phyloP scores from a whole-genome alignment of 1,140 invertebrate genomes.

The Drosophila teissieri region DNA sequence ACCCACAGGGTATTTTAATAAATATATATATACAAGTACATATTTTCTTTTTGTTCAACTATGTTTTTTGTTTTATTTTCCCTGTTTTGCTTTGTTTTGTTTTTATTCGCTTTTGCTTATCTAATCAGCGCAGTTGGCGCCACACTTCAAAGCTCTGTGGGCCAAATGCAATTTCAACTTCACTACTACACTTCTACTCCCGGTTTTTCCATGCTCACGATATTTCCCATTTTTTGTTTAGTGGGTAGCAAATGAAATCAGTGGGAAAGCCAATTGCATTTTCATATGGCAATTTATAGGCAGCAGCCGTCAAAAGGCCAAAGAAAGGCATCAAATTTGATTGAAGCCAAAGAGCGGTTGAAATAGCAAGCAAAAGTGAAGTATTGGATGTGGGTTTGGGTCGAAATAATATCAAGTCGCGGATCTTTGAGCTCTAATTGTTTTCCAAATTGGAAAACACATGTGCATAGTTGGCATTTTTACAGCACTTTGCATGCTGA shows the following conservation, averaged over 20 bases:
- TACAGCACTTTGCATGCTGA: too few species aligned
- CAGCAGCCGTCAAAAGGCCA: slow-evolving; percentile 31
- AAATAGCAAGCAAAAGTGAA: neutral
- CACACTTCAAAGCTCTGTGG: slow-evolving; percentile 59
- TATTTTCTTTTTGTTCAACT: slow-evolving; percentile 9
- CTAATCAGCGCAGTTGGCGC: slow-evolving; percentile 73
- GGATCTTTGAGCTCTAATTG: neutral
- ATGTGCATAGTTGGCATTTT: too few species aligned
- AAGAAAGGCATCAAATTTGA: slow-evolving; percentile 25
- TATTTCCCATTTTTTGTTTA: slow-evolving; percentile 2
- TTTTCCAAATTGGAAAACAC: too few species aligned
- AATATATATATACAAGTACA: slow-evolving; percentile 6
- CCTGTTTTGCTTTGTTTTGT: neutral
- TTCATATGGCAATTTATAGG: slow-evolving; percentile 68
- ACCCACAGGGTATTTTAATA: slow-evolving; percentile 36
- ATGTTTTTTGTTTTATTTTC: slow-evolving; percentile 12
- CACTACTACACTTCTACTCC: neutral
- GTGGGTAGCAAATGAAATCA: slow-evolving; percentile 52
- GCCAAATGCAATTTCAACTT: slow-evolving; percentile 50
- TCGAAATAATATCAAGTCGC: neutral
- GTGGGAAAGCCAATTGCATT: slow-evolving; percentile 62
- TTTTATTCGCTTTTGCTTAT: slow-evolving; percentile 56
- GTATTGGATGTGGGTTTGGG: neutral
- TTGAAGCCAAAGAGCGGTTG: neutral
- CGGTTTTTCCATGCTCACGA: neutral